phyloP scores from a whole-genome alignment of 2,113 vertebrate species.

The Boulengeromyrus knoepffleri region DNA sequence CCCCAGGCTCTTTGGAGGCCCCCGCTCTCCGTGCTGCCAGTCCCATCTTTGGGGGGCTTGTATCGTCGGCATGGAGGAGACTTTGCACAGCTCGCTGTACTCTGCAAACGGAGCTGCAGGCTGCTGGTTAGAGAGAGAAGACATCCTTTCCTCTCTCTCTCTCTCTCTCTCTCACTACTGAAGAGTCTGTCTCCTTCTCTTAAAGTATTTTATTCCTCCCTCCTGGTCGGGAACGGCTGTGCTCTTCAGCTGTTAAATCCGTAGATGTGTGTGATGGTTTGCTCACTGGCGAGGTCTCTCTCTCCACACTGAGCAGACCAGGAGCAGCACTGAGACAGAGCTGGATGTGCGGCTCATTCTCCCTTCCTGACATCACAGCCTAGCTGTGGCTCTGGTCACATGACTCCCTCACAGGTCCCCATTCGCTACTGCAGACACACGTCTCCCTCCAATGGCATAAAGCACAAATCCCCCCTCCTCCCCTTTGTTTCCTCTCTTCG shows the following conservation, averaged over 20 bases:
- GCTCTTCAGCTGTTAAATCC: constrained; percentile 12
- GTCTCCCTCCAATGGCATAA: constrained; percentile 39
- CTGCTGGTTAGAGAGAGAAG: constrained; percentile 65
- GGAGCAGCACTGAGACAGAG: constrained; percentile 54
- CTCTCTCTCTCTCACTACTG: constrained; percentile 25
- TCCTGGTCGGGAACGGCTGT: background rate
- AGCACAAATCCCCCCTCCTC: background rate
- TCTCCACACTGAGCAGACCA: constrained; percentile 53
- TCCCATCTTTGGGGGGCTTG: constrained; percentile 54
- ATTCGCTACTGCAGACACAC: constrained; percentile 51
- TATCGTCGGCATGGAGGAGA: constrained; percentile 36
- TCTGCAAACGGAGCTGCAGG: constrained; percentile 42
- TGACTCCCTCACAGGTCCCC: constrained; percentile 48
- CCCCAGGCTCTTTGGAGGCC: constrained; percentile 49
- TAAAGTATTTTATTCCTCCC: background rate
- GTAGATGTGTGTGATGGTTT: background rate
- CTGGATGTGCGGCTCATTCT: constrained; percentile 52
- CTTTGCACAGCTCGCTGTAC: constrained; percentile 55
- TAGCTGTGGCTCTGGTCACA: constrained; percentile 36
- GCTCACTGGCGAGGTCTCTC: background rate
- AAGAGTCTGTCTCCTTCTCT: constrained; percentile 24
- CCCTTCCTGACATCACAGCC: constrained; percentile 54
- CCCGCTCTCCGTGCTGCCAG: constrained; percentile 63
- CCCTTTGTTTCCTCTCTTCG: background rate
- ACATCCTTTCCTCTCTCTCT: constrained; percentile 44